Evolutionary conservation across 2,797 vertebrate genomes (phyloP).

Genomic region (Micromesistius poutassou): DNA sequence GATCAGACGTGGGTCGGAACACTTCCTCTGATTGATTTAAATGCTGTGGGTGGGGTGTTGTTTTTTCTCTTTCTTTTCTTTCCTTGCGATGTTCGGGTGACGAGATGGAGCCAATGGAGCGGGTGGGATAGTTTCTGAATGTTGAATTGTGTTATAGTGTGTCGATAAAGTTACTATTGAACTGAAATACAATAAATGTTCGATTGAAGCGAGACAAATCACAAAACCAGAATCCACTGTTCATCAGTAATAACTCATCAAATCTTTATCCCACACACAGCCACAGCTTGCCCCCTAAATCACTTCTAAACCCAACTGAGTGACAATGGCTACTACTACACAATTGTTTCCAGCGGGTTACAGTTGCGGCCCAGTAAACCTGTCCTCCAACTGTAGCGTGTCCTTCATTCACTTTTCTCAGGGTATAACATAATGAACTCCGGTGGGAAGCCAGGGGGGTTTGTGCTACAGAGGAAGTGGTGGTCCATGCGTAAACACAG

Average conservation of each 20-base stretch:
- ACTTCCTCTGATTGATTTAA: slow-evolving; percentile 39
- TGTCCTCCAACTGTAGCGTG: background rate
- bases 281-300: background rate
- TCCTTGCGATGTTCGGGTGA: slow-evolving; percentile 14
- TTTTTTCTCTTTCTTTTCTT: slow-evolving; percentile 7
- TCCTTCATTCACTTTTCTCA: slow-evolving; percentile 19
- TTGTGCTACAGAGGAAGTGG: slow-evolving; percentile 50
- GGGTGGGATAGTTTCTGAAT: background rate
- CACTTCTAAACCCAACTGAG: background rate
- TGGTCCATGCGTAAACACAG: slow-evolving; percentile 40
- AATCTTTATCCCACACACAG: background rate
- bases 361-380: background rate
- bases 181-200: background rate
- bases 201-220: background rate
- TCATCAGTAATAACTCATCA: background rate
- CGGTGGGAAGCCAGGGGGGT: slow-evolving; percentile 29
- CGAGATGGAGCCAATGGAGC: slow-evolving; percentile 9
- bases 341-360: background rate
- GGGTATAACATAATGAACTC: slow-evolving; percentile 36
- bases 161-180: background rate
- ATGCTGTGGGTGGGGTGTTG: slow-evolving; percentile 27
- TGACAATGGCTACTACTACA: background rate
- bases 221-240: background rate
- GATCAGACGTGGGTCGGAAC: slow-evolving; percentile 59
- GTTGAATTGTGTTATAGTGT: background rate